These are phyloP conservation scores for Pangasius mekongensis DNA, from an alignment of 2,797 vertebrate genomes.

Conservation along the genomic window DNA sequence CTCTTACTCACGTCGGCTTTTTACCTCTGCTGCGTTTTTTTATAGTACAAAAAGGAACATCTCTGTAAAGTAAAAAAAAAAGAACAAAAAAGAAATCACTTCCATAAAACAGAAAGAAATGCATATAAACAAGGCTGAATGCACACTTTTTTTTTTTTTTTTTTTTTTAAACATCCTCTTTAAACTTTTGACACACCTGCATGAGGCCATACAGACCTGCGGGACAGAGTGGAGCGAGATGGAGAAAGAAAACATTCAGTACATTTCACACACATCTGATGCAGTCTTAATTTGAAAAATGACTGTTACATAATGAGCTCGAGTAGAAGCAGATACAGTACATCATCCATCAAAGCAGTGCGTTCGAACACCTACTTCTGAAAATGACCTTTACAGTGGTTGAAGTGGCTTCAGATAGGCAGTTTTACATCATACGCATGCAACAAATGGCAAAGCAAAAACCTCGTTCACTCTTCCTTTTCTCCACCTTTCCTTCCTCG, in stretches of 20 bases:
- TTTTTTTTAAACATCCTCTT: constrained; percentile 26
- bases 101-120: constrained; percentile 34
- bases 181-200: constrained; percentile 10
- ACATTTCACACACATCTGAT: constrained; percentile 11
- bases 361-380: constrained; percentile 16
- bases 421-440: constrained; percentile 58
- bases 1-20: neutral
- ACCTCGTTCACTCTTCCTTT: neutral
- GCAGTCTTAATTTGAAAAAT: constrained; percentile 9
- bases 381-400: neutral
- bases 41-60: constrained; percentile 20
- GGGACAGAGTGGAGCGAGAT: constrained; percentile 3
- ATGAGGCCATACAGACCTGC: constrained; percentile 13
- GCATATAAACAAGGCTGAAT: constrained; percentile 31
- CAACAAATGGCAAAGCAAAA: constrained; percentile 46
- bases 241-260: constrained; percentile 15
- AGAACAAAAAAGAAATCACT: neutral
- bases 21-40: neutral
- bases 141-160: neutral
- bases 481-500: neutral
- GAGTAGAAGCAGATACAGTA: constrained; percentile 36
- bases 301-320: constrained; percentile 19
- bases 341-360: constrained; percentile 38
- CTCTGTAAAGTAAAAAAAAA: constrained; percentile 28
- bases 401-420: constrained; percentile 16